These are phyloP conservation scores for Xiphophorus birchmanni DNA, from an alignment of 2,797 vertebrate genomes.

Conservation along the genomic window DNA sequence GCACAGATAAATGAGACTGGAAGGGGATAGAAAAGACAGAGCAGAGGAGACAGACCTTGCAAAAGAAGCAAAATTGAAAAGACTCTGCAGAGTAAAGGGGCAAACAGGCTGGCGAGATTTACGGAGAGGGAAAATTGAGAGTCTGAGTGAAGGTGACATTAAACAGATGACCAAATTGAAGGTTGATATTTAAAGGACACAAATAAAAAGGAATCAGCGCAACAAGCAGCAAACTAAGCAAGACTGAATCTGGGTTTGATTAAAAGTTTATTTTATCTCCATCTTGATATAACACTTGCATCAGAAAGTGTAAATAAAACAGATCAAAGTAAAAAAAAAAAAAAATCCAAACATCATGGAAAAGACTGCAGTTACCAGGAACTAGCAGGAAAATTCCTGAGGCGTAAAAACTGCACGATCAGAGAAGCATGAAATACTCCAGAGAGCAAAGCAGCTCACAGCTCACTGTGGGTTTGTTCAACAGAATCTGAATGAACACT, in stretches of 20 bases:
- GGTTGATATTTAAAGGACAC: slow-evolving; percentile 25
- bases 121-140: slow-evolving; percentile 27
- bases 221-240: background rate
- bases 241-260: slow-evolving; percentile 9
- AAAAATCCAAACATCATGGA: background rate
- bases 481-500: background rate
- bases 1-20: slow-evolving; percentile 28
- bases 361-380: background rate
- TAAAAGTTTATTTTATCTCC: slow-evolving; percentile 1
- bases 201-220: background rate
- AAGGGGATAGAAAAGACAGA: background rate
- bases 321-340: background rate
- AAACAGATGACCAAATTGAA: slow-evolving; percentile 31
- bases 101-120: slow-evolving; percentile 29
- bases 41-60: background rate
- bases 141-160: slow-evolving; percentile 51
- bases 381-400: slow-evolving; percentile 1
- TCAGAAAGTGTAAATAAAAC: background rate
- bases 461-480: slow-evolving; percentile 18
- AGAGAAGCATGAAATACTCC: slow-evolving; percentile 19
- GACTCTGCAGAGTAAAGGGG: slow-evolving; percentile 18
- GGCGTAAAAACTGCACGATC: background rate
- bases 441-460: background rate
- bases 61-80: slow-evolving; percentile 29
- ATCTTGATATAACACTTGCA: background rate